These are phyloP conservation scores for Candoia aspera DNA, from an alignment of 2,113 vertebrate genomes.

Conservation along the genomic window DNA sequence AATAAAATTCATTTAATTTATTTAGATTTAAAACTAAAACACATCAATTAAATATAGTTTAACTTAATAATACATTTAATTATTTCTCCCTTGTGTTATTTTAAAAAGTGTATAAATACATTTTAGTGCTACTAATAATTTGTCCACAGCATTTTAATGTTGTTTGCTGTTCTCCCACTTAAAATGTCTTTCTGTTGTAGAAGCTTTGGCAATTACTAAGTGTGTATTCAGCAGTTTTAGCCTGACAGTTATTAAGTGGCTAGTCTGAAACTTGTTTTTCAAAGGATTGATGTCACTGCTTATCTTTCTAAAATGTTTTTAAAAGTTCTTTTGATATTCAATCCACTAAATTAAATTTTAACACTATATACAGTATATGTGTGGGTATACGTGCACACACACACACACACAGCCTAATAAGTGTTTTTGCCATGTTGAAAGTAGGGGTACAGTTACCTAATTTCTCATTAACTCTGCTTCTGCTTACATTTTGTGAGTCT, in stretches of 20 bases:
- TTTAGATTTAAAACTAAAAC: neutral
- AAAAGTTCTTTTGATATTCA: slow-evolving; percentile 22
- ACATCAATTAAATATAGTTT: neutral
- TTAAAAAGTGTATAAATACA: neutral
- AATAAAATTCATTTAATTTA: neutral
- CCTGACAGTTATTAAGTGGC: neutral
- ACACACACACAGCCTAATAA: neutral
- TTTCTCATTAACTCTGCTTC: neutral
- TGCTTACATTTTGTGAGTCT: neutral
- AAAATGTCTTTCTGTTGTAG: neutral
- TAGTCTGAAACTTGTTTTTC: slow-evolving; percentile 6
- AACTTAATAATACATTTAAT: neutral
- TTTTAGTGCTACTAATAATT: neutral
- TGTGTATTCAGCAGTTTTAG: slow-evolving; percentile 32
- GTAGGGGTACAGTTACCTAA: neutral
- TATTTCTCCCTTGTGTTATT: neutral
- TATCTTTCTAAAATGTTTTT: slow-evolving; percentile 6
- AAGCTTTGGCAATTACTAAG: slow-evolving; percentile 6
- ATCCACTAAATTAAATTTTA: neutral
- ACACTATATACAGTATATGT: neutral
- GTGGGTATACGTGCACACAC: too few species aligned
- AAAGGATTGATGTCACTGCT: slow-evolving; percentile 12
- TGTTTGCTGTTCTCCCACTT: slow-evolving; percentile 1
- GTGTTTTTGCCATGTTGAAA: neutral
- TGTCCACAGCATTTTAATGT: neutral